Percentiles rank a stretch among this genome's conserved stretches.
phyloP scores from a whole-genome alignment of 1,140 invertebrate genomes.

The Andricus grossulariae region DNA sequence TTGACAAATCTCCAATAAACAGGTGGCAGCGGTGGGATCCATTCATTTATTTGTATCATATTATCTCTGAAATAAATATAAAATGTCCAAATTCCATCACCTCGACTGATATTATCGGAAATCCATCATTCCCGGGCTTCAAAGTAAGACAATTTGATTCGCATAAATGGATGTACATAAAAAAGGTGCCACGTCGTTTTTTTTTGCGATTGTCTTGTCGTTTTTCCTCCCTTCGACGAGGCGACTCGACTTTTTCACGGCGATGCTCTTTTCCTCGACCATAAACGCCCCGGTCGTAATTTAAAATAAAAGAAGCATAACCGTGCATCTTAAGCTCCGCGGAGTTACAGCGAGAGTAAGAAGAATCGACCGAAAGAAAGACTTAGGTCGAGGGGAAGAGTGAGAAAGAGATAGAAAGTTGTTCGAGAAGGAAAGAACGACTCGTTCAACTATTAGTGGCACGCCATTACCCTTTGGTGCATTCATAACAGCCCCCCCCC shows the following conservation, averaged over 20 bases:
- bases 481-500: constrained; percentile 51
- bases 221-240: constrained; percentile 52
- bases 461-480: constrained; percentile 61
- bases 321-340: constrained; percentile 59
- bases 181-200: no score
- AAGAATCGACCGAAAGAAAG: constrained; percentile 34
- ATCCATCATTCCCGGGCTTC: no score
- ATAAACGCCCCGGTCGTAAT: constrained; percentile 63
- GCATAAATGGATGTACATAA: no score
- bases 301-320: constrained; percentile 63
- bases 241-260: constrained; percentile 36
- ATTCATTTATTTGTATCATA: no score
- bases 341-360: constrained; percentile 35
- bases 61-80: no score
- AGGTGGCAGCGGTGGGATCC: no score
- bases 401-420: constrained; percentile 20
- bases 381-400: constrained; percentile 38
- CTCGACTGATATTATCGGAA: no score
- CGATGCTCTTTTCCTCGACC: constrained; percentile 44
- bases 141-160: no score
- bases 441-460: constrained; percentile 62
- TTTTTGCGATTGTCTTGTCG: constrained; percentile 34
- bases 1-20: no score
- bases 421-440: constrained; percentile 45
- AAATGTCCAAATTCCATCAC: no score